Percentiles rank a stretch among this genome's conserved stretches.
phyloP scores from a whole-genome alignment of 2,113 vertebrate genomes.

The Melanerpes formicivorus region DNA sequence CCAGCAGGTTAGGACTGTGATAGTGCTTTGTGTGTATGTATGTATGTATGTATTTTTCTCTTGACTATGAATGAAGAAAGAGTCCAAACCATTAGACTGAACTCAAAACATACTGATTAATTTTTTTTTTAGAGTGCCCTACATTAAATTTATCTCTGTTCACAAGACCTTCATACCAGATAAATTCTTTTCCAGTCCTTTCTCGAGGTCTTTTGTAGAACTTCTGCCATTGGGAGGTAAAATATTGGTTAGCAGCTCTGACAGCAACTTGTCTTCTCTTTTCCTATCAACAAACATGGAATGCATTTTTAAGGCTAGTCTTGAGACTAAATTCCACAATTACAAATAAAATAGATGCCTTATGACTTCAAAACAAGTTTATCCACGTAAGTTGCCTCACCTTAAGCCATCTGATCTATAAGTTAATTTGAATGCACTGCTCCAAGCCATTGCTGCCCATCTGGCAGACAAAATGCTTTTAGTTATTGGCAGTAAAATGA shows the following conservation, averaged over 20 bases:
- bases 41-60: conserved; percentile 50
- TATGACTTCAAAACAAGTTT: background rate
- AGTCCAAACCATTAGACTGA: background rate
- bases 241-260: background rate
- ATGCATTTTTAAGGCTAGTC: background rate
- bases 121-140: background rate
- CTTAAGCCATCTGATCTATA: background rate
- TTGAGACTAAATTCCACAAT: background rate
- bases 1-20: conserved; percentile 80
- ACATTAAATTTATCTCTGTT: background rate
- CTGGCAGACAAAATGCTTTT: background rate
- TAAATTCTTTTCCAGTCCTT: background rate
- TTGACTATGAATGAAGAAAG: background rate
- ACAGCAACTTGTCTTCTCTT: background rate
- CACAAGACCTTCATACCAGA: background rate
- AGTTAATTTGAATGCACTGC: background rate
- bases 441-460: background rate
- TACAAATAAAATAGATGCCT: background rate
- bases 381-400: background rate
- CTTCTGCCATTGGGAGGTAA: background rate
- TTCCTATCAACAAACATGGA: background rate
- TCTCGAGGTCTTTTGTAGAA: background rate
- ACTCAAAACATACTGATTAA: background rate
- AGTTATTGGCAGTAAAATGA: background rate
- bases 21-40: conserved; percentile 56